A percentile compares a stretch with the other conserved stretches of the same genome.
Evolutionary conservation across 2,797 vertebrate genomes (phyloP).

Genomic region (Echeneis naucrates): DNA sequence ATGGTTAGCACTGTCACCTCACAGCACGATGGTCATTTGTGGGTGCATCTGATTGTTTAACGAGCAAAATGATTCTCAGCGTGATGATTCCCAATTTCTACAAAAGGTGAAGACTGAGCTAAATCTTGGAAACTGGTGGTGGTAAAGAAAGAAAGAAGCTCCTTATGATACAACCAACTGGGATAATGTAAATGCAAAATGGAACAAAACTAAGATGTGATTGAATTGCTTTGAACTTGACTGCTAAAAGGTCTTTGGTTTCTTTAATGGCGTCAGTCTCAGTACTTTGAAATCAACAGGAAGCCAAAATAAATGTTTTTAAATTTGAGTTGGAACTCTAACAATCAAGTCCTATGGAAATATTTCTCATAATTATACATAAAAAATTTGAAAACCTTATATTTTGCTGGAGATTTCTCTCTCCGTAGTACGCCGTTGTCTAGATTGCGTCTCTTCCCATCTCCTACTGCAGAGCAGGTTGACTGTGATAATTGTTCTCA

Average conservation of each 20-base stretch:
- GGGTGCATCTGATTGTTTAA: not conserved
- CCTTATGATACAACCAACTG: not conserved
- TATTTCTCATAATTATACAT: constrained; percentile 28
- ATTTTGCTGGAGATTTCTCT: constrained; percentile 4
- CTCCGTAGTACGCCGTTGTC: not conserved
- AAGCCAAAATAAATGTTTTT: constrained; percentile 15
- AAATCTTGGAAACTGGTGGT: no score
- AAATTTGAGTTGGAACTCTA: not conserved
- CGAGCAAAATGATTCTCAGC: not conserved
- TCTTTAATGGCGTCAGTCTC: constrained; percentile 34
- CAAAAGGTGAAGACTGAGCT: no score
- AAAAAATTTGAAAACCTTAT: constrained; percentile 4
- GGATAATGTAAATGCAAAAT: constrained; percentile 24
- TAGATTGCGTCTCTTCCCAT: not conserved
- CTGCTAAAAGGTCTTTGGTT: constrained; percentile 28
- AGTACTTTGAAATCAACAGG: constrained; percentile 9
- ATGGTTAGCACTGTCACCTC: no score
- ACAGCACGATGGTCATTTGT: not conserved
- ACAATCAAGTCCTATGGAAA: constrained; percentile 11
- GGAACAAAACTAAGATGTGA: constrained; percentile 9
- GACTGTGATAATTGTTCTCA: constrained; percentile 33
- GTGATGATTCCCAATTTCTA: no score
- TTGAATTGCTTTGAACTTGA: constrained; percentile 39
- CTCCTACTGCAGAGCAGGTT: constrained; percentile 6
- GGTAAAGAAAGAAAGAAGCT: constrained; percentile 3